phyloP scores from a whole-genome alignment of 1,140 invertebrate genomes.

The Pomphorhynchus laevis region DNA sequence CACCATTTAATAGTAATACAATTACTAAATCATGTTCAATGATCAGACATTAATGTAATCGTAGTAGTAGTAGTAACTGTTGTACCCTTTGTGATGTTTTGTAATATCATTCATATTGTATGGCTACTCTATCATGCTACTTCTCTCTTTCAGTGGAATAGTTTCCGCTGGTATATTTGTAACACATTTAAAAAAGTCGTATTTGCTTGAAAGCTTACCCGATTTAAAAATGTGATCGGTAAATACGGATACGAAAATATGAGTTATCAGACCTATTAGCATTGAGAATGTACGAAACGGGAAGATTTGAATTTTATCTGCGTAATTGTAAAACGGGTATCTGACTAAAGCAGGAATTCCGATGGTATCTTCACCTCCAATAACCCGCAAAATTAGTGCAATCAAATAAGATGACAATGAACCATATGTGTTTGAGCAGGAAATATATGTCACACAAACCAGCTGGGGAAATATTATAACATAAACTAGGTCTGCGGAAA shows the following conservation, averaged over 20 bases:
- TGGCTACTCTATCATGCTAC: no score
- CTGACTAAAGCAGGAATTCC: constrained; percentile 41
- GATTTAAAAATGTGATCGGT: constrained; percentile 23
- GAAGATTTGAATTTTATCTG: constrained; percentile 27
- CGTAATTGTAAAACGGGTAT: constrained; percentile 44
- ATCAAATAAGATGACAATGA: constrained; percentile 43
- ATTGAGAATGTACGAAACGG: constrained; percentile 23
- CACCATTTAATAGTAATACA: no score
- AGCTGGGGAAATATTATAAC: constrained; percentile 85
- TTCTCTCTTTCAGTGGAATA: constrained; percentile 14
- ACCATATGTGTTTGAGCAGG: constrained; percentile 52
- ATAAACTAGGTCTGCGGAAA: constrained; percentile 85
- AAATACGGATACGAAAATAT: constrained; percentile 20
- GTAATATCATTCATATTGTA: no score
- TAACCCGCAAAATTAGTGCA: constrained; percentile 42
- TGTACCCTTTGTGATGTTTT: no score
- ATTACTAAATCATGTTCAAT: no score
- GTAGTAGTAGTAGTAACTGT: no score
- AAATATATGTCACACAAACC: constrained; percentile 79
- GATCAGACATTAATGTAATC: no score
- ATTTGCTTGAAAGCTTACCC: constrained; percentile 14
- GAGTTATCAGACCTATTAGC: constrained; percentile 30
- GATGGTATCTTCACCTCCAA: constrained; percentile 49
- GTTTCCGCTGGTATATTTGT: constrained; percentile 57
- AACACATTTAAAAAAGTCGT: constrained; percentile 20